Evolutionary conservation across 2,888 invertebrate genomes (phyloP).

Genomic region (Chironomus tentans): DNA sequence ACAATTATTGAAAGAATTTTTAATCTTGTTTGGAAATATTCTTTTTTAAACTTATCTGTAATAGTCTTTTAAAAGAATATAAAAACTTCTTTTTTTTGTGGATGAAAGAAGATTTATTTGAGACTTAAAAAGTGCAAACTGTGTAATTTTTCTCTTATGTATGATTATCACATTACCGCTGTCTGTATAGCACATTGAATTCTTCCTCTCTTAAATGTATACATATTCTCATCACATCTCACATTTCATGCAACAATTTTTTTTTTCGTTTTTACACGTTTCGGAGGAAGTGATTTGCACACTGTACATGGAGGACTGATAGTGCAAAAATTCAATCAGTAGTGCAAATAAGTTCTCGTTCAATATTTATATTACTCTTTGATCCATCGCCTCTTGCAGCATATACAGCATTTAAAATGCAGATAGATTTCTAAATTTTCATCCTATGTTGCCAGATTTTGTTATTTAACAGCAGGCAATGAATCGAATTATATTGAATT

Average conservation of each 20-base stretch:
- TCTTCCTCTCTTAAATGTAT: too few relatives aligned
- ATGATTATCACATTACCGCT: conserved; percentile 5
- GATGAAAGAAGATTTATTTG: neutral
- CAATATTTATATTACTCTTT: conserved; percentile 3
- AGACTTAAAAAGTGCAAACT: conserved; percentile 1
- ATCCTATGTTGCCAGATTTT: neutral
- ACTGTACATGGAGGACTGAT: neutral
- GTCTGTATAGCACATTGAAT: too few relatives aligned
- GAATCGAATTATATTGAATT: conserved; percentile 3
- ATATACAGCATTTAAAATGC: neutral
- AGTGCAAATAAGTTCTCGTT: neutral
- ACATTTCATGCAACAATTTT: neutral
- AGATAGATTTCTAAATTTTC: neutral
- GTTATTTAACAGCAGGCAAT: neutral
- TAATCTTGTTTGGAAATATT: neutral
- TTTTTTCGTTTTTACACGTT: neutral
- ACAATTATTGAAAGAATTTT: too few relatives aligned
- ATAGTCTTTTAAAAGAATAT: neutral
- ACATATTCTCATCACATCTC: too few relatives aligned
- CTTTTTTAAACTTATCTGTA: neutral
- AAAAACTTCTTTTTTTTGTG: neutral
- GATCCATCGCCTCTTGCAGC: neutral
- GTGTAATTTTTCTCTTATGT: neutral
- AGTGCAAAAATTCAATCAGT: neutral
- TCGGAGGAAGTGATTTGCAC: neutral